phyloP scores from a whole-genome alignment of 2,888 invertebrate genomes.

The Orthosia gracilis region DNA sequence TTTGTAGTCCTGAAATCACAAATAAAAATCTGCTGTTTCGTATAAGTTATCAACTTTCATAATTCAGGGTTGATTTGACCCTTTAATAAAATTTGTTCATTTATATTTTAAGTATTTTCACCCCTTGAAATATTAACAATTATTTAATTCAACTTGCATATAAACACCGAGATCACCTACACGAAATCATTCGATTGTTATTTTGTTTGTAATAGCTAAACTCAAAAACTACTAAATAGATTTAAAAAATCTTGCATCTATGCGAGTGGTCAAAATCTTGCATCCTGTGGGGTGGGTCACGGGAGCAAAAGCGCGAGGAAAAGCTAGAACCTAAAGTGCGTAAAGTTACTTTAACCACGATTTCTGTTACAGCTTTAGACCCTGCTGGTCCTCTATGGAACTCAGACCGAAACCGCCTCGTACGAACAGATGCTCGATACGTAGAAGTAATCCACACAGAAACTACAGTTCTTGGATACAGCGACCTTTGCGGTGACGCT shows the following conservation, averaged over 20 bases:
- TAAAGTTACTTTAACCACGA: background rate
- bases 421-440: constrained; percentile 76
- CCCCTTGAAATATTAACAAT: background rate
- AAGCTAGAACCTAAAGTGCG: background rate
- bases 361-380: constrained; percentile 77
- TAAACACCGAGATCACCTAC: background rate
- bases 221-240: too few species aligned
- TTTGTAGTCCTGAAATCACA: too few species aligned
- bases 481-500: constrained; percentile 77
- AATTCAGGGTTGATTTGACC: too few species aligned
- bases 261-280: too few species aligned
- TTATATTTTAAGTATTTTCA: background rate
- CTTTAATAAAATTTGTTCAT: too few species aligned
- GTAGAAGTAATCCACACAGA: constrained; percentile 87
- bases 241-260: too few species aligned
- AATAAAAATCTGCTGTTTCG: background rate
- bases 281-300: too few species aligned
- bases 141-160: background rate
- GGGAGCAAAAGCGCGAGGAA: too few species aligned
- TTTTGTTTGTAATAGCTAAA: too few species aligned
- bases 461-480: constrained; percentile 73
- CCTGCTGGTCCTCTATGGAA: constrained; percentile 84
- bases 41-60: background rate
- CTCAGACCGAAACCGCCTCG: constrained; percentile 71
- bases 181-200: too few species aligned